Evolutionary conservation across 2,888 invertebrate genomes (phyloP).

Genomic region (Kuschelorhynchus macadamiae): DNA sequence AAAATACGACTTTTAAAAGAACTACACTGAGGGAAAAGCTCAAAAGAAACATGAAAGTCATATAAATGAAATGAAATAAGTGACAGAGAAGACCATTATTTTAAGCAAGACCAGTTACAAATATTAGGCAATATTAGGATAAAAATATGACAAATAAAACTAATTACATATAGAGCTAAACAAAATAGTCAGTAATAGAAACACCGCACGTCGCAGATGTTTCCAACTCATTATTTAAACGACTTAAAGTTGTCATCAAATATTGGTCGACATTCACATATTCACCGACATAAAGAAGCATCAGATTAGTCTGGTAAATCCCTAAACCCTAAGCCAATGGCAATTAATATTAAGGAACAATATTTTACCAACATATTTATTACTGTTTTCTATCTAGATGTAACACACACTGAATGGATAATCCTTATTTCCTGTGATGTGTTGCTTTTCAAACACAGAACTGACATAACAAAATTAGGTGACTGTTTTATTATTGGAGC

Average conservation of each 20-base stretch:
- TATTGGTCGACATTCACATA: background rate
- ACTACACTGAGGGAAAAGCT: too few species aligned
- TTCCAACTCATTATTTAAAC: background rate
- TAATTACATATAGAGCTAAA: too few species aligned
- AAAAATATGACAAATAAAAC: too few species aligned
- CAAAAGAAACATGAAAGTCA: too few species aligned
- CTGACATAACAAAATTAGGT: slow-evolving; percentile 20
- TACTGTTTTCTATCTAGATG: slow-evolving; percentile 24
- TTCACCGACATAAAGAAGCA: background rate
- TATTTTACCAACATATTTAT: slow-evolving; percentile 36
- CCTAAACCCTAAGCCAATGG: background rate
- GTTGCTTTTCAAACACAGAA: slow-evolving; percentile 25
- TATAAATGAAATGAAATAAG: too few species aligned
- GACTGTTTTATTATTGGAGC: slow-evolving; percentile 7
- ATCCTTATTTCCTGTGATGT: slow-evolving; percentile 36
- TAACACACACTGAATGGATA: slow-evolving; percentile 21
- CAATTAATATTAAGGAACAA: slow-evolving; percentile 16
- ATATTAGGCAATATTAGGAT: too few species aligned
- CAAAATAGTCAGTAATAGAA: too few species aligned
- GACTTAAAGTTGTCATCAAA: slow-evolving; percentile 1
- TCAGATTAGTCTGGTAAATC: background rate
- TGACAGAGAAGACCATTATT: too few species aligned
- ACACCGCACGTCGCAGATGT: too few species aligned
- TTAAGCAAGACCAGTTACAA: too few species aligned
- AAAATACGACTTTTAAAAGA: too few species aligned